Evolutionary conservation across 2,113 vertebrate genomes (phyloP).

Genomic region (Vulpes ferrilata): DNA sequence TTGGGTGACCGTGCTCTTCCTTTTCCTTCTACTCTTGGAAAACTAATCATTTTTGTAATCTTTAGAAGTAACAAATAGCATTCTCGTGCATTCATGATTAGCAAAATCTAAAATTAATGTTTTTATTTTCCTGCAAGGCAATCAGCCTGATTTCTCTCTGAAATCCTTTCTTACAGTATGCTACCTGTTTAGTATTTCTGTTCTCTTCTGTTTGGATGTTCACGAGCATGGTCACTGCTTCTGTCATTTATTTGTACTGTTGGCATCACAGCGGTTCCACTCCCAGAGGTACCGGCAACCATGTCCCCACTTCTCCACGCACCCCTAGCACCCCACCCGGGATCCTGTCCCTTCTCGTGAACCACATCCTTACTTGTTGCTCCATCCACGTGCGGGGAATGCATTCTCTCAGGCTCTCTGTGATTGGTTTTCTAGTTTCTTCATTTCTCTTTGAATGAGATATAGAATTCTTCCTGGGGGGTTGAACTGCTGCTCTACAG

Average conservation of each 20-base stretch:
- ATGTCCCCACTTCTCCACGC: no score
- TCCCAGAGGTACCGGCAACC: no score
- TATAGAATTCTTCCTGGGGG: no score
- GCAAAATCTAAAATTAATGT: not conserved
- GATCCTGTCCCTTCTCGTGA: not conserved
- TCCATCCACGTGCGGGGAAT: fast-evolving
- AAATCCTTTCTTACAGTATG: no score
- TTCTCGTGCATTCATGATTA: not conserved
- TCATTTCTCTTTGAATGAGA: no score
- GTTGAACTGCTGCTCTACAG: not conserved
- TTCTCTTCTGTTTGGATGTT: not conserved
- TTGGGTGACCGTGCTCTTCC: not conserved
- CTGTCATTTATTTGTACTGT: fast-evolving
- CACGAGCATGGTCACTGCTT: not conserved
- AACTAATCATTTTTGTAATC: not conserved
- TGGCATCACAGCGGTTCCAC: not conserved
- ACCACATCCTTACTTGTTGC: fast-evolving
- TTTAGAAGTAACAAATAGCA: not conserved
- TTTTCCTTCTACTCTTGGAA: not conserved
- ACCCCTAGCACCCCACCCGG: fast-evolving
- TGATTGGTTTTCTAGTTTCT: no score
- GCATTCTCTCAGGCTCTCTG: not conserved
- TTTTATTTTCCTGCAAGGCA: not conserved
- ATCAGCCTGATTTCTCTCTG: not conserved
- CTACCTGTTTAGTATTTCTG: not conserved